Conservation (phyloP, 2,797 vertebrate genomes). For the Sebastes wilsoni region DNA sequence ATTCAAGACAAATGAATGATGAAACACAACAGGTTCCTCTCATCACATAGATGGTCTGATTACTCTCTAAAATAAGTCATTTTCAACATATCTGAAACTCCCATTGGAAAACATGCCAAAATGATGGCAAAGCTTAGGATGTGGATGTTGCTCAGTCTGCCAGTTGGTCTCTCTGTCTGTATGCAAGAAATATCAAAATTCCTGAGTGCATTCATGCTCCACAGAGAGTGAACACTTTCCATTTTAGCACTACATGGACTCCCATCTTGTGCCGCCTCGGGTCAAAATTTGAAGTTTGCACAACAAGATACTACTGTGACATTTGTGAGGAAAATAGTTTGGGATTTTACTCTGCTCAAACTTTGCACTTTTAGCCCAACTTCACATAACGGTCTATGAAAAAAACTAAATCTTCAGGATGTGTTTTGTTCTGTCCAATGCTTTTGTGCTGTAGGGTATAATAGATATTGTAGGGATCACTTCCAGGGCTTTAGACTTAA, state of each 20-base stretch:
- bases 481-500: not conserved
- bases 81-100: not conserved
- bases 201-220: rapidly evolving
- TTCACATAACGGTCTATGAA: not conserved
- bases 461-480: not conserved
- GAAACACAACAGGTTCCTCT: not conserved
- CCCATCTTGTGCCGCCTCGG: not conserved
- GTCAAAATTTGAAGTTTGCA: not conserved
- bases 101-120: not conserved
- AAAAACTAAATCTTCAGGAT: not conserved
- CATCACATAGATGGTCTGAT: not conserved
- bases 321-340: not conserved
- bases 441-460: not conserved
- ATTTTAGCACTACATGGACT: not conserved
- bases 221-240: not conserved
- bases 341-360: not conserved
- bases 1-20: not conserved
- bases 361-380: not conserved
- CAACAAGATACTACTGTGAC: not conserved
- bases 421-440: not conserved
- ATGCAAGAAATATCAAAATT: not conserved
- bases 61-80: not conserved
- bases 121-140: not conserved
- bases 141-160: not conserved
- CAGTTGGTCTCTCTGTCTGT: no score